These are phyloP conservation scores for Micromys minutus DNA, from an alignment of 2,113 vertebrate species.

Conservation along the genomic window DNA sequence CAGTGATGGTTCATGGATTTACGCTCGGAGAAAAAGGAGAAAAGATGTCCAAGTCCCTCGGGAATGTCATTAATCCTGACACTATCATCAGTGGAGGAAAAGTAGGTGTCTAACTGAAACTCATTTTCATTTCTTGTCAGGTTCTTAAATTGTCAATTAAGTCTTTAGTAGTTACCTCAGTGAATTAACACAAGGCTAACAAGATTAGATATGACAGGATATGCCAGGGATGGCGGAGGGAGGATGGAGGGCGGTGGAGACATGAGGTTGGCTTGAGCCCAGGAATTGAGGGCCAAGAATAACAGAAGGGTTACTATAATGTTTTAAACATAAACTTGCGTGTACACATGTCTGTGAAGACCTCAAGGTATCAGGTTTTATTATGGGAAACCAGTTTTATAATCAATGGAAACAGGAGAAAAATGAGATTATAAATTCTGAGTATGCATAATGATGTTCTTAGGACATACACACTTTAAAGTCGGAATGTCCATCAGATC, in stretches of 20 bases:
- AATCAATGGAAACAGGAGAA: not conserved
- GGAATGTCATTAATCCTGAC: slow-evolving; percentile 95
- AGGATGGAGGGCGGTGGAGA: too few relatives aligned
- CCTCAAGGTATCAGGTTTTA: not conserved
- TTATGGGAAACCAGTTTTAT: not conserved
- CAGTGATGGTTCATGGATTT: slow-evolving; percentile 95
- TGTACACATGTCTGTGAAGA: not conserved
- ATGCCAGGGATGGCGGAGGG: not conserved
- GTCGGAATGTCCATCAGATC: not conserved
- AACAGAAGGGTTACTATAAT: not conserved
- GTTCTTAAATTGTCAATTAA: not conserved
- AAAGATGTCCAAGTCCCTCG: slow-evolving; percentile 99
- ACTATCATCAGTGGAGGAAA: slow-evolving; percentile 91
- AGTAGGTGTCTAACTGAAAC: slow-evolving; percentile 82
- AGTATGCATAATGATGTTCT: not conserved
- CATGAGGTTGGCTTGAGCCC: not conserved
- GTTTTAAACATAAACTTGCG: not conserved
- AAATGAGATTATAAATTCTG: not conserved
- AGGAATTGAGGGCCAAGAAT: not conserved
- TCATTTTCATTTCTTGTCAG: not conserved
- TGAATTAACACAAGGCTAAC: not conserved
- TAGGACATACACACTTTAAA: not conserved
- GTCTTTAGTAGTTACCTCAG: not conserved
- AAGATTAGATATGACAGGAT: not conserved
- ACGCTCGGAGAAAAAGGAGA: slow-evolving; percentile 93